These are phyloP conservation scores for Silurus glanis DNA, from an alignment of 2,113 vertebrate species.

Conservation along the genomic window DNA sequence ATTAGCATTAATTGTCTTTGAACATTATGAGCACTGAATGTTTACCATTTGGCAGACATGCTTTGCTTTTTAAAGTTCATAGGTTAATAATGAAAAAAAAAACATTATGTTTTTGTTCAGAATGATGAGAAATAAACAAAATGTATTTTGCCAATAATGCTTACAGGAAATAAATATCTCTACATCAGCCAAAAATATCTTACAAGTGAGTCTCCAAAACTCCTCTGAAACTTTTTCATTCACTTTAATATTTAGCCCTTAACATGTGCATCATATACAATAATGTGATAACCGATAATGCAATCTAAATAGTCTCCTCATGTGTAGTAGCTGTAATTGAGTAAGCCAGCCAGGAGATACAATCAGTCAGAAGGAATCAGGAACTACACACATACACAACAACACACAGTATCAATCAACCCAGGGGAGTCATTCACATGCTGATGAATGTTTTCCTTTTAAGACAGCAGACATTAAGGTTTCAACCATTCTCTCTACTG, in stretches of 20 bases:
- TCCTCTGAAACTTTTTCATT: neutral
- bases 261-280: constrained; percentile 18
- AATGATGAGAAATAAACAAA: constrained; percentile 23
- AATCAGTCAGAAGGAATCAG: constrained; percentile 38
- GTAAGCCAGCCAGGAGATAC: constrained; percentile 27
- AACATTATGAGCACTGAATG: neutral
- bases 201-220: neutral
- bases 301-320: constrained; percentile 4
- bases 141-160: neutral
- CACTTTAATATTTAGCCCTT: constrained; percentile 4
- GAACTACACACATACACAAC: neutral
- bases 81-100: neutral
- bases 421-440: neutral
- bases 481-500: neutral
- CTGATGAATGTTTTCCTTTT: constrained; percentile 37
- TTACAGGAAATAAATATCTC: constrained; percentile 24
- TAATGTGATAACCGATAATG: constrained; percentile 39
- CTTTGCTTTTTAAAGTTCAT: neutral
- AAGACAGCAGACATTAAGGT: neutral
- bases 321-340: constrained; percentile 21
- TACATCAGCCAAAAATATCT: neutral
- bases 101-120: neutral
- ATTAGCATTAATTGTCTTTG: neutral
- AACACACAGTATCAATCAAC: constrained; percentile 13
- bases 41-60: neutral